Percentiles rank a stretch among this genome's conserved stretches.
Conservation (phyloP, 2,888 invertebrate species). For the Sphaerophoria taeniata region DNA sequence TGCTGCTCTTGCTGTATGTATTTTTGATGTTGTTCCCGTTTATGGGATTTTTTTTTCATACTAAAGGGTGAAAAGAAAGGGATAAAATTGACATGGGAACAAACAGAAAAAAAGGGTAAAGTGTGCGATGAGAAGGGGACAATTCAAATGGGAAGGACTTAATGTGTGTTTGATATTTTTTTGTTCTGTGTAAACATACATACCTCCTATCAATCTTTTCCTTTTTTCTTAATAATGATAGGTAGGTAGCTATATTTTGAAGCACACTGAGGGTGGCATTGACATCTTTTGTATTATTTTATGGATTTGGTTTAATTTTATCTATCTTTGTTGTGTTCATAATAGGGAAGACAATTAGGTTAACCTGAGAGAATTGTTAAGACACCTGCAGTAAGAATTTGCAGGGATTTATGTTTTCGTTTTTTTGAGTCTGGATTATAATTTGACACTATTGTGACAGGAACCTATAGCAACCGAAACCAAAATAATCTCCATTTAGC, state of each 20-base stretch:
- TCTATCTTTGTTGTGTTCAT: constrained; percentile 14
- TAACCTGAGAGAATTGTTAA: constrained; percentile 19
- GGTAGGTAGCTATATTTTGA: not conserved
- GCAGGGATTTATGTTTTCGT: not conserved
- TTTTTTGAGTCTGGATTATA: constrained; percentile 7
- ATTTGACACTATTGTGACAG: constrained; percentile 42
- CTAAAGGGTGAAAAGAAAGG: not conserved
- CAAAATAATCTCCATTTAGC: not conserved
- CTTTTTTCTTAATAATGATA: not conserved
- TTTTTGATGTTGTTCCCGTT: constrained; percentile 47
- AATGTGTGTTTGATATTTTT: constrained; percentile 11
- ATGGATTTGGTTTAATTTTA: not conserved
- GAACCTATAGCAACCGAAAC: constrained; percentile 6
- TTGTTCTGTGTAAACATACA: not conserved
- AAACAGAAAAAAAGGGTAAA: constrained; percentile 14
- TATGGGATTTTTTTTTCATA: constrained; percentile 29
- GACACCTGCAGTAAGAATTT: constrained; percentile 33
- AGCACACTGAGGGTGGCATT: constrained; percentile 24
- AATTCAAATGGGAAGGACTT: constrained; percentile 23
- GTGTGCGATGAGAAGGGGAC: constrained; percentile 7
- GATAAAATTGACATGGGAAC: constrained; percentile 47
- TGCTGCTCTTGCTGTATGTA: constrained; percentile 32
- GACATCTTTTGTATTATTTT: not conserved
- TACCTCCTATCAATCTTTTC: not conserved
- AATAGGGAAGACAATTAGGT: constrained; percentile 25